Conservation (phyloP, 2,797 vertebrate species). For the Phrynocephalus forsythii region DNA sequence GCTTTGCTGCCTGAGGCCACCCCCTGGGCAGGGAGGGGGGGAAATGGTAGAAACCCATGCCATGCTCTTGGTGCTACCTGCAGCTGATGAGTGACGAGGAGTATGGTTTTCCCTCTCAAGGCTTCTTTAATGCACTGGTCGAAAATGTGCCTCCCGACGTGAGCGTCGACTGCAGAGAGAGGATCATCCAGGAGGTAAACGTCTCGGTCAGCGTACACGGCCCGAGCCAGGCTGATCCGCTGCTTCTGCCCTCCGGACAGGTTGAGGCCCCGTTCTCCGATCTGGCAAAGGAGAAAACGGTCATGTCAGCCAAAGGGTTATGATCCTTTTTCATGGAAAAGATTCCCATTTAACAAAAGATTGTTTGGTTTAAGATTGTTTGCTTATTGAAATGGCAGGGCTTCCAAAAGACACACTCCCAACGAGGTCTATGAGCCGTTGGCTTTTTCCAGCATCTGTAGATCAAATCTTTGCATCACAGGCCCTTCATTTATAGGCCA, state of each 20-base stretch:
- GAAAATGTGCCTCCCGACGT: slow-evolving; percentile 84
- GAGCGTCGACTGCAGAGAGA: slow-evolving; percentile 82
- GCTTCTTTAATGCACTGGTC: slow-evolving; percentile 82
- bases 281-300: slow-evolving; percentile 69
- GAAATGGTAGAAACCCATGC: not conserved
- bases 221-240: slow-evolving; percentile 83
- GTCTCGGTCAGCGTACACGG: slow-evolving; percentile 80
- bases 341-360: not conserved
- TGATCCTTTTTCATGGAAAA: not conserved
- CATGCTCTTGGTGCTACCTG: slow-evolving; percentile 74
- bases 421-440: not conserved
- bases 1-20: too few relatives aligned
- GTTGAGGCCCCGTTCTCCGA: slow-evolving; percentile 83
- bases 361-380: too few relatives aligned
- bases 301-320: not conserved
- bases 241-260: slow-evolving; percentile 87
- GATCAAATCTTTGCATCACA: not conserved
- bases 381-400: too few relatives aligned
- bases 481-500: not conserved
- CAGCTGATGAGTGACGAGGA: slow-evolving; percentile 84
- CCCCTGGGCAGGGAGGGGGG: too few relatives aligned
- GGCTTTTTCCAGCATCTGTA: not conserved
- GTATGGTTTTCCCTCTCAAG: slow-evolving; percentile 79
- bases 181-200: slow-evolving; percentile 85
- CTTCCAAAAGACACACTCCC: not conserved